A percentile compares a stretch with the other conserved stretches of the same genome.
These are phyloP conservation scores for Drosophila watanabei DNA, from an alignment of 1,140 invertebrate species.

Conservation along the genomic window DNA sequence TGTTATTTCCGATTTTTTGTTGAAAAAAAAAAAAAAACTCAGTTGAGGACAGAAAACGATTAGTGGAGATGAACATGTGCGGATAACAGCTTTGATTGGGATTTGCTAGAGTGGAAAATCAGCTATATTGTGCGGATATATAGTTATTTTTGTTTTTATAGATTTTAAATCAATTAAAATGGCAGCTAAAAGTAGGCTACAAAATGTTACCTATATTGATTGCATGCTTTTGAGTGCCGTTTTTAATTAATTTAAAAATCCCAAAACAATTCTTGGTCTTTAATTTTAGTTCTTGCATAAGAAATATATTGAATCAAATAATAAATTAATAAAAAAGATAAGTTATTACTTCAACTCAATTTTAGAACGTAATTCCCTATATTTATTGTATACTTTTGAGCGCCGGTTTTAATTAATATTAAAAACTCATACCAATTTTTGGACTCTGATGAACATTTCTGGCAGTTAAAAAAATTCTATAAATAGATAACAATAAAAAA, in stretches of 20 bases:
- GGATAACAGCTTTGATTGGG: conserved; percentile 1
- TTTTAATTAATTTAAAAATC: not conserved
- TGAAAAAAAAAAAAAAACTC: conserved; percentile 26
- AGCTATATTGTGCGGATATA: not conserved
- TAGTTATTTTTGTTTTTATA: not conserved
- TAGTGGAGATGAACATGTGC: conserved; percentile 2
- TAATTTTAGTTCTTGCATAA: not conserved
- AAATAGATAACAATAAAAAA: too few species aligned
- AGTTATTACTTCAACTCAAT: too few species aligned
- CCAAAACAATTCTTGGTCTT: accelerated
- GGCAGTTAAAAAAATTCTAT: too few species aligned
- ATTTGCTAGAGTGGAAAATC: not conserved
- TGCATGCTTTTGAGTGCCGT: too few species aligned
- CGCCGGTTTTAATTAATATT: too few species aligned
- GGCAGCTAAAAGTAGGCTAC: not conserved
- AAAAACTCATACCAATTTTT: too few species aligned
- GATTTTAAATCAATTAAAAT: not conserved
- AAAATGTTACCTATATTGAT: too few species aligned
- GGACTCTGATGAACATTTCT: too few species aligned
- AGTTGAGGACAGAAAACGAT: conserved; percentile 9
- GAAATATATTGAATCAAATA: not conserved
- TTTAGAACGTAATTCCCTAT: too few species aligned
- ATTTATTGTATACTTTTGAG: too few species aligned
- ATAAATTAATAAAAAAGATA: not conserved
- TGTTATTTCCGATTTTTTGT: conserved; percentile 15